Conservation (phyloP, 2,797 vertebrate species). For the Vultur gryphus region DNA sequence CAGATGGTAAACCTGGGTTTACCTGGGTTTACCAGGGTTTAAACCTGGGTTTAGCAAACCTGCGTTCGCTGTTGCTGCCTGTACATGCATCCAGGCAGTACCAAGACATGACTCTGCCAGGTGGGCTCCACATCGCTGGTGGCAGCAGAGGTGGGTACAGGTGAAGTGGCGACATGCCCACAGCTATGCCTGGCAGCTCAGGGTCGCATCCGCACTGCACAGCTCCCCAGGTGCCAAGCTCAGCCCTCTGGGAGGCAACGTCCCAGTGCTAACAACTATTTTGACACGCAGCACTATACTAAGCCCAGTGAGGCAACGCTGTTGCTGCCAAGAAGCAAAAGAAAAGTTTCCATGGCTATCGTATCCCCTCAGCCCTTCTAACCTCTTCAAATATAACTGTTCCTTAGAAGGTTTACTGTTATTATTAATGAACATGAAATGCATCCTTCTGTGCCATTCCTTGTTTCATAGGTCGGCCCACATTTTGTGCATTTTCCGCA, state of each 20-base stretch:
- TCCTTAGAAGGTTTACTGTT: not conserved
- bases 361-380: not conserved
- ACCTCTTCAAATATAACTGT: not conserved
- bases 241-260: not conserved
- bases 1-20: too few species aligned
- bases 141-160: not conserved
- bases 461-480: rapidly evolving
- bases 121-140: not conserved
- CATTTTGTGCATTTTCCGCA: not conserved
- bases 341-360: not conserved
- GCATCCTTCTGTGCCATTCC: not conserved
- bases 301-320: not conserved
- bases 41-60: not conserved
- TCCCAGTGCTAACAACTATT: not conserved
- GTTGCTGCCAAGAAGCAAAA: not conserved
- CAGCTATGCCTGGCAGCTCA: not conserved
- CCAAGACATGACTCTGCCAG: too few species aligned
- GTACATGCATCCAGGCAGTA: rapidly evolving
- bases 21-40: not conserved
- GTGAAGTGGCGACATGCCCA: rapidly evolving
- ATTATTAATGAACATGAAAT: not conserved
- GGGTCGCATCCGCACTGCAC: rapidly evolving
- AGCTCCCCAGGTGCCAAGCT: not conserved
- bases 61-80: rapidly evolving
- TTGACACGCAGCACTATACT: not conserved